Percentiles rank a stretch among this genome's conserved stretches.
These are phyloP conservation scores for mouse (Mus musculus) DNA, from an alignment of 2,113 vertebrate genomes.

Conservation along the genomic window GRCm39 chr12:28856501-28857000, in stretches of 20 bases:
- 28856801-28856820: neutral
- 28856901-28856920: neutral
- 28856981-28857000: neutral
- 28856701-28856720: neutral
- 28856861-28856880: neutral
- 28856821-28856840: neutral
- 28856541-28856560: neutral
- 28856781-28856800: neutral
- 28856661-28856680: neutral
- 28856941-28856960: neutral
- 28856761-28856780: neutral
- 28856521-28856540: neutral
- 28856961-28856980: neutral
- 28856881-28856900: neutral
- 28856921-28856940: neutral
- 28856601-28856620: neutral
- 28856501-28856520: neutral
- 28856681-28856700: neutral
- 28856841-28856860: neutral
- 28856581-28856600: neutral
- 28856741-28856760: neutral
- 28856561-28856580: neutral
- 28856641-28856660: neutral
- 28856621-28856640: neutral
- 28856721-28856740: neutral